A percentile compares a stretch with the other conserved stretches of the same genome.
Evolutionary conservation across 2,888 invertebrate genomes (phyloP).

Genomic region (Parnassius glacialis): DNA sequence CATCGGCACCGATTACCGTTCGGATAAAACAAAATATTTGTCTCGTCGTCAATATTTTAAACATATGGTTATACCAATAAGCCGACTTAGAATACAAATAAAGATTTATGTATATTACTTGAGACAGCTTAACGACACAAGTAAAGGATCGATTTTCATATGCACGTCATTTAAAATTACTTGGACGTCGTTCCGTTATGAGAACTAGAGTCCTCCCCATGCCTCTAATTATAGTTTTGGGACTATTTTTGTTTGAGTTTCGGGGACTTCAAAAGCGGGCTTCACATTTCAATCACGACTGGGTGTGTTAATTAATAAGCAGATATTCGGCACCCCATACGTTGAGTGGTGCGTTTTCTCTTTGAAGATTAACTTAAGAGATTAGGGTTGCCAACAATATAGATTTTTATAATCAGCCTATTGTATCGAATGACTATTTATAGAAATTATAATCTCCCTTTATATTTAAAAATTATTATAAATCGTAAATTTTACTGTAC

Average conservation of each 20-base stretch:
- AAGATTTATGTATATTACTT: slow-evolving; percentile 4
- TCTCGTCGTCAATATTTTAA: too few relatives aligned
- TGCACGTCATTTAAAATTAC: slow-evolving; percentile 21
- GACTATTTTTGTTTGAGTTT: slow-evolving; percentile 40
- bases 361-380: slow-evolving; percentile 8
- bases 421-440: too few relatives aligned
- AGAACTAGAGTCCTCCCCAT: slow-evolving; percentile 34
- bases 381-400: not conserved
- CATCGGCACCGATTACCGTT: too few relatives aligned
- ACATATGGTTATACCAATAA: too few relatives aligned
- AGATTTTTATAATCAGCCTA: too few relatives aligned
- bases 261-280: slow-evolving; percentile 41
- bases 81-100: not conserved
- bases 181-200: slow-evolving; percentile 24
- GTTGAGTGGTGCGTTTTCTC: slow-evolving; percentile 33
- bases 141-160: slow-evolving; percentile 19
- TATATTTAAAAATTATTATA: too few relatives aligned
- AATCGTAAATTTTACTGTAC: too few relatives aligned
- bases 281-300: slow-evolving; percentile 60
- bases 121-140: slow-evolving; percentile 28
- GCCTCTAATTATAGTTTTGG: slow-evolving; percentile 37
- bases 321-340: slow-evolving; percentile 42
- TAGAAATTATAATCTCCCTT: too few relatives aligned
- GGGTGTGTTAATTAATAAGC: slow-evolving; percentile 52
- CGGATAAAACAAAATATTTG: too few relatives aligned